phyloP scores from a whole-genome alignment of 2,888 invertebrate species.

The Odontomyia ornata region DNA sequence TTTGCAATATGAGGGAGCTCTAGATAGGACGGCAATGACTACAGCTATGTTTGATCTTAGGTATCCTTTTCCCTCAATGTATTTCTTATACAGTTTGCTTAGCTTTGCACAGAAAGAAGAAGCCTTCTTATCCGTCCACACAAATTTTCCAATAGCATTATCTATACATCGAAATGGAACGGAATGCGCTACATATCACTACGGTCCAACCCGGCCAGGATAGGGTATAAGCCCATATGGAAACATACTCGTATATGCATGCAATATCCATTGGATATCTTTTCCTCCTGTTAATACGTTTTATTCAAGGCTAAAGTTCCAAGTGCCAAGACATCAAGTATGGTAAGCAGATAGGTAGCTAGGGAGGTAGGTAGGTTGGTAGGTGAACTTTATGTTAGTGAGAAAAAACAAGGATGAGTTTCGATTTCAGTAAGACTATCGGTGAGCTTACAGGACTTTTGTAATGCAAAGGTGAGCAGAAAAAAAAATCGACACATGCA shows the following conservation, averaged over 20 bases:
- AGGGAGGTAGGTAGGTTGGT: constrained; percentile 23
- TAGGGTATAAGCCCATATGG: constrained; percentile 39
- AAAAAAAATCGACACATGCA: background rate
- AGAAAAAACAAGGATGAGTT: background rate
- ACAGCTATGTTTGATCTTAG: constrained; percentile 48
- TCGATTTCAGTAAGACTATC: constrained; percentile 28
- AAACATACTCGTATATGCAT: constrained; percentile 4
- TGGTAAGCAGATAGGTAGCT: background rate
- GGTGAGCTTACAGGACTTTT: constrained; percentile 45
- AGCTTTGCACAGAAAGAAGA: background rate
- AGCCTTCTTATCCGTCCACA: constrained; percentile 4
- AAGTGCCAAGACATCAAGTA: constrained; percentile 33
- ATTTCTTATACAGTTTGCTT: constrained; percentile 32
- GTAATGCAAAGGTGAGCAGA: background rate
- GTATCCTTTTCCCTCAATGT: constrained; percentile 45
- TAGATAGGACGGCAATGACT: constrained; percentile 21
- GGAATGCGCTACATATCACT: background rate
- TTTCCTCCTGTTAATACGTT: constrained; percentile 48
- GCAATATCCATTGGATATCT: constrained; percentile 48
- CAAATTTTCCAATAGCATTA: constrained; percentile 45
- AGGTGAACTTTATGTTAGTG: too few relatives aligned
- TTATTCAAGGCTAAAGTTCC: constrained; percentile 38
- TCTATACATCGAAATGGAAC: constrained; percentile 47
- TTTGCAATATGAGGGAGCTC: background rate
- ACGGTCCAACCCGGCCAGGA: background rate